Evolutionary conservation across 2,888 invertebrate species (phyloP).

Genomic region (Thymelicus sylvestris): DNA sequence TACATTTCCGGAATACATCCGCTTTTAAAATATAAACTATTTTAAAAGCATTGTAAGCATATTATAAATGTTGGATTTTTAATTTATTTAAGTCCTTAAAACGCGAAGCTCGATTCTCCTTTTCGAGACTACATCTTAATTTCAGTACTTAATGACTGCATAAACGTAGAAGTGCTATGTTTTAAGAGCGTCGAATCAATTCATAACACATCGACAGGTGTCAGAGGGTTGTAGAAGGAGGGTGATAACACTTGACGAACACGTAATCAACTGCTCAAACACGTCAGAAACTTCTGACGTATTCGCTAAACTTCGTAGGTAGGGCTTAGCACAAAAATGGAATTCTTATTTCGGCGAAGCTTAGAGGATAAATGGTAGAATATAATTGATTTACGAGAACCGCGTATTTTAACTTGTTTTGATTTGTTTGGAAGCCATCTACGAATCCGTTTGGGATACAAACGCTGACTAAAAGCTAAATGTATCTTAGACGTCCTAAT

Average conservation of each 20-base stretch:
- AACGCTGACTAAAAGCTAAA: constrained; percentile 20
- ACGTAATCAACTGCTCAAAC: constrained; percentile 69
- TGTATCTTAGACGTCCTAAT: constrained; percentile 3
- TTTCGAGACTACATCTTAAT: background rate
- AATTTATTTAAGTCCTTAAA: too few species aligned
- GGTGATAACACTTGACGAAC: constrained; percentile 62
- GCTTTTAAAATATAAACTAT: too few species aligned
- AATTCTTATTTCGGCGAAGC: constrained; percentile 48
- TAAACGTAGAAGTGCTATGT: background rate
- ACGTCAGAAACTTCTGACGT: constrained; percentile 55
- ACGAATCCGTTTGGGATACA: constrained; percentile 32
- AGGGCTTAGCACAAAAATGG: constrained; percentile 50
- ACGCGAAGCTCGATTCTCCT: background rate
- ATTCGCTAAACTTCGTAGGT: constrained; percentile 40
- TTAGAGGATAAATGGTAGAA: constrained; percentile 46
- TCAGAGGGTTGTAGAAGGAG: constrained; percentile 47
- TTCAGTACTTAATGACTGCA: background rate
- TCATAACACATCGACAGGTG: constrained; percentile 66
- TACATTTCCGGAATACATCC: too few species aligned
- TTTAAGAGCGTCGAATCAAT: constrained; percentile 60
- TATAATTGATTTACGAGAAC: constrained; percentile 46
- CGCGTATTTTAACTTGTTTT: constrained; percentile 40
- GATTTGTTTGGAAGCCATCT: constrained; percentile 47
- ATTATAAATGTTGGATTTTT: too few species aligned
- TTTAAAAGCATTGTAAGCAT: too few species aligned